Evolutionary conservation across 2,797 vertebrate species (phyloP), one percentile per base, ranked within the genome.

Genomic region (Passerculus sandwichensis): DNA sequence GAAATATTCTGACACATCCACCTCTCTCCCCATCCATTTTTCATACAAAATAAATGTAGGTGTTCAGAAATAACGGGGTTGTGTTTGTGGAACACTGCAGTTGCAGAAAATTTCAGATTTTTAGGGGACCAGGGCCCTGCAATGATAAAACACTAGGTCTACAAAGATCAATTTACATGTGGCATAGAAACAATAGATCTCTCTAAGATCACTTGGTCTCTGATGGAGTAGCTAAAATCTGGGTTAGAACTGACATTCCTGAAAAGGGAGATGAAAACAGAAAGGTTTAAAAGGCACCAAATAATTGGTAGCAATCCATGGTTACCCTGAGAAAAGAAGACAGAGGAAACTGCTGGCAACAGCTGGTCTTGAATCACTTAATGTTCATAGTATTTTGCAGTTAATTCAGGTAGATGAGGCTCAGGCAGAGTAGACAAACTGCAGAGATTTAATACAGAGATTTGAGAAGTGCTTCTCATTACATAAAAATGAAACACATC

Each of bases 391-490:
- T 64, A 70, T 77, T 94, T 95, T 90, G 70, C 71, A 78, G 77
- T 87, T 94, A 93, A 95, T 93, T 95, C 95, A 96, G 94, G 91
- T 95, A 88, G 85, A 93, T 93, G 93, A 93, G 71, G 67, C 85
- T 90, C 77, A 90, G 90, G 67, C 74, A 91, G 64, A 84, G 51
- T 25, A 70, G 57, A 67, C 67, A 91, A 87, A 94, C 85, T 86
- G 69, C 64, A 64, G 91, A 86, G 62, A 86, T 93, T 81, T 88
- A 85, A 89, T 81, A 88, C 40, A 83, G 72, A 92, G 47, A 94
- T 94, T 93, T 92, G 72, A 94, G 79, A 94, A 93, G 50, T 85
- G 67, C 38, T 95, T 34, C 67, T 94, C 92, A 82, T 96, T 93
- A 91, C 45, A 85, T 67, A 85, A 89, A 96, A 95, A 96, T 94